Evolutionary conservation across 2,888 invertebrate species (phyloP), one percentile per base, ranked within the genome.

Genomic region (Lycophotia porphyrea): DNA sequence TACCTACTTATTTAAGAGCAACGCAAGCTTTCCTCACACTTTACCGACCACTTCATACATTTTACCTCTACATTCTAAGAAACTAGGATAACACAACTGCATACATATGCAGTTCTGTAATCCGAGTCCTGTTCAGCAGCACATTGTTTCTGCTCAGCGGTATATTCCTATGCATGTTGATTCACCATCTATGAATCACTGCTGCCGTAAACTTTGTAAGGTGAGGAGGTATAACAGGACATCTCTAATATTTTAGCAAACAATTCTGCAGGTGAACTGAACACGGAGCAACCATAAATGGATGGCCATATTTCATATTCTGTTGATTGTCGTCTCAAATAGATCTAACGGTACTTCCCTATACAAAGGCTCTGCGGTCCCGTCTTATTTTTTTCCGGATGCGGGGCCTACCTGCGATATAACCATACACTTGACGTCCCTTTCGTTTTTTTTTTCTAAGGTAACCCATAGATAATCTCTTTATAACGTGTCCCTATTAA

Each of bases 351-450:
- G 95, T 92, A 94, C 89, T 72, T 86, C 88, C 83, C 85, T 85
- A 82, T 80, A 93, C 93, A 94, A 94, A 94, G 90, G 91, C 89
- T 85, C 90, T 91, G 88, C 89, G 91, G 90, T 90, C 90, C 92
- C 90, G 81, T 86, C 84, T 85, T 90, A 89, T 89, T 91, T 91
- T 76, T 90, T 90, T 88, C 88, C 77, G 76, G 80, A 61, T 89
- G 61, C 74, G 87, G 88, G 88, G 84, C 90, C 94, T 95, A 95
- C 95, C 95, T 95, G 95, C 93, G 91, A 88, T 91, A 88, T 86
- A 90, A 91, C 90, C 91, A 91, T 93, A 93, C 95, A 95, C 95
- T 95, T 94, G 93, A 92, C 90, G 90, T 90, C 88, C 90, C 91
- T 91, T 93, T 92, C 91, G 87, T 87, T 91, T 92, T 92, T 79